Base-by-base conservation (phyloP, 2,113 vertebrate species). In the Heterotilapia buettikoferi region DNA sequence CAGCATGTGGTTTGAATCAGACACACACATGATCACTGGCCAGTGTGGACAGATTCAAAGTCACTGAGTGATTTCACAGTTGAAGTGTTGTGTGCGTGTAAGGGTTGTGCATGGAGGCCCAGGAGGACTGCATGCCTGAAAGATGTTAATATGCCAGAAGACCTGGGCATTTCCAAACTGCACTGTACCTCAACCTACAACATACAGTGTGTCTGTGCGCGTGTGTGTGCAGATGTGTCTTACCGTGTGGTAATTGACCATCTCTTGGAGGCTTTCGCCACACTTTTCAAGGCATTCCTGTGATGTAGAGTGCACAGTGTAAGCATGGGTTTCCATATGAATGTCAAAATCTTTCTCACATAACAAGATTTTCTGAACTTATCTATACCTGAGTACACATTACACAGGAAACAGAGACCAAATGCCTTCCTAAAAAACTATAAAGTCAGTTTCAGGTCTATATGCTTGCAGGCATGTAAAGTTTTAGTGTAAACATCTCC, bases 231-330 rank as follows among this genome's bases (percentile, higher is more conserved):
- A 29, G 54, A 63, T 18, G 16, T 50, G 76, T 89, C 97, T 97
- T 96, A 99, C 99, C 93, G 96, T 98, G 92, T 99, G 98, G 90
- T 98, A 99, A 96, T 98, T 98, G 92, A 99, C 98, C 92, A 99
- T 98, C 95, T 99, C 99, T 93, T 99, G 98, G 57, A 99, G 97
- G 61, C 97, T 98, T 88, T 98, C 98, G 12, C 98, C 98, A 96
- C 98, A 99, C 93, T 98, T 99, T 5, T 97, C 96, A 93, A 99
- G 96, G 93, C 97, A 98, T 91, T 96, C 96, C 98, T 99, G 93
- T 21, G 94, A 86, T n/a, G 54, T 24, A 33, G 29, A 50, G 56
- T 11, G 80, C 33, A 45, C 47, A 81, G 31, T 40, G 24, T 86
- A 29, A 87, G 14, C 33, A 57, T 3, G 36, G 14, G 16, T 59